Conservation (phyloP, 2,888 invertebrate genomes). For the Atrina japonica region DNA sequence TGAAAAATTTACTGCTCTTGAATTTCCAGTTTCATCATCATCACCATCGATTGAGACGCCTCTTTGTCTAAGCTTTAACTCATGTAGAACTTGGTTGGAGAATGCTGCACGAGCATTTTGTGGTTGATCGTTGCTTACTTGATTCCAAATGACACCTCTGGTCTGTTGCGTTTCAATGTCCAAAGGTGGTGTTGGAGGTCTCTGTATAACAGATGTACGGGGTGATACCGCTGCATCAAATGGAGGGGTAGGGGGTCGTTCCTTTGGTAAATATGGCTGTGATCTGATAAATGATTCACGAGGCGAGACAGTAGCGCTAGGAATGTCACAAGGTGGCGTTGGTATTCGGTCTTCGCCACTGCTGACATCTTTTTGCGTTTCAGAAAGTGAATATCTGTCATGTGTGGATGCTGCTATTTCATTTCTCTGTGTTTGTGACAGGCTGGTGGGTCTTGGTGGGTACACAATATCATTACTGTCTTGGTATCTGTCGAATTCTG, state of each 20-base stretch:
- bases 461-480: constrained; percentile 13
- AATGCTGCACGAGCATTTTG: constrained; percentile 27
- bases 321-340: constrained; percentile 31
- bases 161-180: constrained; percentile 18
- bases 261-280: background rate
- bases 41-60: constrained; percentile 9
- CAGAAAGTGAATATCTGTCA: background rate
- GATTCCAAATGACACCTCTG: background rate
- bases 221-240: constrained; percentile 24
- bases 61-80: constrained; percentile 29
- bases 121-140: background rate
- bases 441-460: constrained; percentile 22
- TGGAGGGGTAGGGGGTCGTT: constrained; percentile 29
- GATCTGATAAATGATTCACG: constrained; percentile 23
- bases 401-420: background rate
- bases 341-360: constrained; percentile 8
- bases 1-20: constrained; percentile 36
- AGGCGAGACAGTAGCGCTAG: constrained; percentile 21
- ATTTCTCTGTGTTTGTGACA: constrained; percentile 16
- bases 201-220: constrained; percentile 17
- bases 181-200: constrained; percentile 29
- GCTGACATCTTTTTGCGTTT: background rate
- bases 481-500: constrained; percentile 25
- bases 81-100: constrained; percentile 34
- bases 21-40: constrained; percentile 17